phyloP scores from a whole-genome alignment of 2,888 invertebrate genomes.

The Diaphora mendica region DNA sequence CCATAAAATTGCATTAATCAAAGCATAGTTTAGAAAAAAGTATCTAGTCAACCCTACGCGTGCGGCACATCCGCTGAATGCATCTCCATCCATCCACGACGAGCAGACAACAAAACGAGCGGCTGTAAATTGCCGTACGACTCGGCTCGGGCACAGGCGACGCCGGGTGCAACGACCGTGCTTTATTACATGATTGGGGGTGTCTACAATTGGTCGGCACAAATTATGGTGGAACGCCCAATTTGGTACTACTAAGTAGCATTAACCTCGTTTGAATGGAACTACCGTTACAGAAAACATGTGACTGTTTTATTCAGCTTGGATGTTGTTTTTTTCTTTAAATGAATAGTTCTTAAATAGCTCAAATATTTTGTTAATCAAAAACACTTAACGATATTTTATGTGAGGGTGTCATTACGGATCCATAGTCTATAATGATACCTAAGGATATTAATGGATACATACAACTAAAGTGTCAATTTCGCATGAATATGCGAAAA shows the following conservation, averaged over 20 bases:
- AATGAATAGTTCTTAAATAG: neutral
- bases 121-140: conserved; percentile 42
- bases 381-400: neutral
- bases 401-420: neutral
- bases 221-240: conserved; percentile 24
- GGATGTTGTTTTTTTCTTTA: neutral
- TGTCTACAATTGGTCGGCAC: conserved; percentile 44
- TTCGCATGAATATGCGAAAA: conserved; percentile 12
- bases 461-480: neutral
- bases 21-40: conserved; percentile 5
- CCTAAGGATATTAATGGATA: neutral
- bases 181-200: conserved; percentile 60
- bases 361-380: neutral
- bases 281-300: conserved; percentile 19
- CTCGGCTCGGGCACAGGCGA: conserved; percentile 24
- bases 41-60: conserved; percentile 18
- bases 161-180: conserved; percentile 59
- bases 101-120: conserved; percentile 54
- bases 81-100: conserved; percentile 63
- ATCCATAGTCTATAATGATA: neutral
- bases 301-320: conserved; percentile 7
- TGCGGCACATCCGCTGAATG: conserved; percentile 54
- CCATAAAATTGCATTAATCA: neutral
- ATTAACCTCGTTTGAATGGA: conserved; percentile 11
- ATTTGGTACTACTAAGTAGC: conserved; percentile 24